Conservation (phyloP, 2,113 vertebrate species). For the Petromus typicus region DNA sequence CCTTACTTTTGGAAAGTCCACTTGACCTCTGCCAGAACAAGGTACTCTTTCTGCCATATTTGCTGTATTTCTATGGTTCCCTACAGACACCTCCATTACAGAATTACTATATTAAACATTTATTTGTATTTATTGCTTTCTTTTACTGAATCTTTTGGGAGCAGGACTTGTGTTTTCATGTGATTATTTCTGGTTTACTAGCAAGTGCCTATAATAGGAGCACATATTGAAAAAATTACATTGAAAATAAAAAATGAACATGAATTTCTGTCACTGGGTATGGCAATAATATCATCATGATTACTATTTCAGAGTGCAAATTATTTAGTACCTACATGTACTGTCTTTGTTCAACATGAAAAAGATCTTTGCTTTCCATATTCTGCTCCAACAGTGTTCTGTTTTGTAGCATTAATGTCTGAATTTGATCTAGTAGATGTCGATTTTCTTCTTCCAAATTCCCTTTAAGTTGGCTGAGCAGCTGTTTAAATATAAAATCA, state of each 20-base stretch:
- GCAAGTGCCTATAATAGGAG: background rate
- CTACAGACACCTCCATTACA: background rate
- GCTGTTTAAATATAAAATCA: conserved; percentile 87
- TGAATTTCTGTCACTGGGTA: background rate
- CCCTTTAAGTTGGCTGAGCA: conserved; percentile 98
- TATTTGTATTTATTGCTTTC: conserved; percentile 43
- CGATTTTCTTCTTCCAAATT: conserved; percentile 99
- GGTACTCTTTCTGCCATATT: background rate
- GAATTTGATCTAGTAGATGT: conserved; percentile 98
- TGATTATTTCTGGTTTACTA: conserved; percentile 51
- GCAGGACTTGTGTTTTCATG: background rate
- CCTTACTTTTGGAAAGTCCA: conserved; percentile 30
- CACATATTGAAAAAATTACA: conserved; percentile 16
- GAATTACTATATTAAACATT: background rate
- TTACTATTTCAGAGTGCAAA: conserved; percentile 54
- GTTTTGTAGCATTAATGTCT: conserved; percentile 98
- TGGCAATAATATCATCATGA: conserved; percentile 21
- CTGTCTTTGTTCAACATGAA: conserved; percentile 98
- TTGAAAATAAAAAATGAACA: conserved; percentile 37
- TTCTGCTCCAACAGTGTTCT: conserved; percentile 97
- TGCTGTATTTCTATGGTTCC: background rate
- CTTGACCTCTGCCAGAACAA: background rate
- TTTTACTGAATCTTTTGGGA: conserved; percentile 51
- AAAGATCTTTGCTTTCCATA: conserved; percentile 99
- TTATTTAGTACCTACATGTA: conserved; percentile 93